phyloP scores from a whole-genome alignment of 2,888 invertebrate species.

The Dryomyza anilis region DNA sequence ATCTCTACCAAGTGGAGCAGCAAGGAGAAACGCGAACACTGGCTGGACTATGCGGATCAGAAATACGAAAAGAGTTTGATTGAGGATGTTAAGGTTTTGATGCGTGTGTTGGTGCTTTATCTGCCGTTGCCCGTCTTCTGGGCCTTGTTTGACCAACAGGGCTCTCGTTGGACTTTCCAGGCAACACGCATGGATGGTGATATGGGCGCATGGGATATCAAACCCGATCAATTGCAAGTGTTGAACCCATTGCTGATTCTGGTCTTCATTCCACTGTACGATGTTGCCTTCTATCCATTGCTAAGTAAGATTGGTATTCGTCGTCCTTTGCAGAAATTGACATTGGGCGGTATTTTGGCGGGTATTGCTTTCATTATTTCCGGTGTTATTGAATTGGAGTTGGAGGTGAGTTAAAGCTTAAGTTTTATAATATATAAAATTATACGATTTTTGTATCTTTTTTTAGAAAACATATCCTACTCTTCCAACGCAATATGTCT shows the following conservation, averaged over 20 bases:
- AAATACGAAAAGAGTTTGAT: constrained; percentile 70
- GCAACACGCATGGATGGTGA: constrained; percentile 86
- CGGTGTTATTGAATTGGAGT: constrained; percentile 77
- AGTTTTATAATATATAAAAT: background rate
- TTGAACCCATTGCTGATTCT: constrained; percentile 87
- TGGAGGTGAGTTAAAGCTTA: constrained; percentile 67
- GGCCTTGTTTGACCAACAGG: constrained; percentile 93
- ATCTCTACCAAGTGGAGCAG: constrained; percentile 54
- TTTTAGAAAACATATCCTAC: constrained; percentile 68
- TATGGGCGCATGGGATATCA: constrained; percentile 73
- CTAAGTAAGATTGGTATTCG: constrained; percentile 72
- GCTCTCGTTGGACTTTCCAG: constrained; percentile 92
- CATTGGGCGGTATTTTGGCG: constrained; percentile 85
- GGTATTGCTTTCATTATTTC: constrained; percentile 86
- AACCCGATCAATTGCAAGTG: constrained; percentile 96
- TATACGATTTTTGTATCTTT: background rate
- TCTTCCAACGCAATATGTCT: constrained; percentile 66
- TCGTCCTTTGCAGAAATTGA: constrained; percentile 83
- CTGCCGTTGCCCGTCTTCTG: constrained; percentile 90
- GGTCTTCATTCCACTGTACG: constrained; percentile 83
- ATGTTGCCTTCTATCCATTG: constrained; percentile 79
- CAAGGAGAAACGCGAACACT: constrained; percentile 68
- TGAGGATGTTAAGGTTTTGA: constrained; percentile 75
- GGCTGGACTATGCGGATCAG: constrained; percentile 85
- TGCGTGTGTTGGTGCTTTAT: constrained; percentile 79